phyloP scores from a whole-genome alignment of 1,140 invertebrate genomes.

The Drepana arcuata region DNA sequence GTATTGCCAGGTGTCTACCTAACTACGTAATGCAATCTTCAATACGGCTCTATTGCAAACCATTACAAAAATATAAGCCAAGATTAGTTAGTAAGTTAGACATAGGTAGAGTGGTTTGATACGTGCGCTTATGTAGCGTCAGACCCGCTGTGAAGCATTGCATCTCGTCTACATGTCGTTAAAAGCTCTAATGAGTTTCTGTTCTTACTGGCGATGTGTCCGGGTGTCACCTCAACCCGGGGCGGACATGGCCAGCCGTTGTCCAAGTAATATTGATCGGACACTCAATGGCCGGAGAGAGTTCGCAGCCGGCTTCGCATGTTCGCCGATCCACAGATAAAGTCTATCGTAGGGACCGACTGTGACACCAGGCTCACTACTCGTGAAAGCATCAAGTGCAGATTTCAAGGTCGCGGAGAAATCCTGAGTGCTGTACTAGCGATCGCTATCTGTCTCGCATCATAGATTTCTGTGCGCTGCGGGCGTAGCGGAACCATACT shows the following conservation, averaged over 20 bases:
- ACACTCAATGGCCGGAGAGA: slow-evolving; percentile 29
- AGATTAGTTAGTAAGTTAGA: no score
- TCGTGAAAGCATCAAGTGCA: slow-evolving; percentile 54
- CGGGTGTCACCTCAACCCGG: slow-evolving; percentile 18
- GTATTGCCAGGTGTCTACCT: no score
- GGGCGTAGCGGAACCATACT: slow-evolving; percentile 7
- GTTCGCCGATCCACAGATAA: slow-evolving; percentile 42
- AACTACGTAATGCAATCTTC: no score
- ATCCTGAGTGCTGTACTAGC: no score
- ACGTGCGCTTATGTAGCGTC: no score
- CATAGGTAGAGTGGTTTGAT: no score
- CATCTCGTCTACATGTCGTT: slow-evolving; percentile 24
- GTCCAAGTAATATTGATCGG: slow-evolving; percentile 34
- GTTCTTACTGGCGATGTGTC: slow-evolving; percentile 26
- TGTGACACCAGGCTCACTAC: slow-evolving; percentile 33
- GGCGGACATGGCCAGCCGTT: slow-evolving; percentile 15
- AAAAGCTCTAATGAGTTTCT: slow-evolving; percentile 34
- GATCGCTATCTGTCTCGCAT: slow-evolving; percentile 21
- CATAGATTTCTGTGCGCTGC: slow-evolving; percentile 10
- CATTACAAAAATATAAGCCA: no score
- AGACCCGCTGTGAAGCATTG: slow-evolving; percentile 15
- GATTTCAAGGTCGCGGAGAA: slow-evolving; percentile 37
- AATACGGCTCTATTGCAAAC: no score
- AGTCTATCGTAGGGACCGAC: slow-evolving; percentile 16
- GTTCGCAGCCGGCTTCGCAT: slow-evolving; percentile 9